Evolutionary conservation across 2,797 vertebrate species (phyloP).

Genomic region (Rhodeus uyekii): DNA sequence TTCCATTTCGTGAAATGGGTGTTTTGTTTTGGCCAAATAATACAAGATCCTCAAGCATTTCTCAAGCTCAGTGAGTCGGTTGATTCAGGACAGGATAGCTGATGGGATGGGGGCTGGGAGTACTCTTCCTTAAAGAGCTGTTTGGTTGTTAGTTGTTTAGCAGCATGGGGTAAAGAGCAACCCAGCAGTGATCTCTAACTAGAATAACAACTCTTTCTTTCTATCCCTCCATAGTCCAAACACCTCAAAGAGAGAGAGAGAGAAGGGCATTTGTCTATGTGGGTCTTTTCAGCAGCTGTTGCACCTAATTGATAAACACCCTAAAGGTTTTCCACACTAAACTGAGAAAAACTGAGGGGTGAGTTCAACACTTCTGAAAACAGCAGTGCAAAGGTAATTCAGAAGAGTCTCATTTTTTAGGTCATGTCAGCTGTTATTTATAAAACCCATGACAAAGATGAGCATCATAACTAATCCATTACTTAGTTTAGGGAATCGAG

Average conservation of each 20-base stretch:
- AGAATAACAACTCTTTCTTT: conserved; percentile 13
- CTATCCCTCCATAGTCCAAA: conserved; percentile 4
- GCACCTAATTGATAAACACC: conserved; percentile 4
- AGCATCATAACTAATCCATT: background rate
- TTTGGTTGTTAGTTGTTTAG: conserved; percentile 42
- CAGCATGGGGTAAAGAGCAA: conserved; percentile 39
- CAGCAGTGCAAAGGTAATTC: background rate
- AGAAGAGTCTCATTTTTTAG: background rate
- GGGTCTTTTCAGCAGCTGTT: conserved; percentile 25
- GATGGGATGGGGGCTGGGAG: background rate
- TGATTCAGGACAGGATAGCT: background rate
- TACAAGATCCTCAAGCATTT: background rate
- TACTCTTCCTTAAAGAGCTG: conserved; percentile 5
- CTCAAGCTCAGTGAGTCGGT: background rate
- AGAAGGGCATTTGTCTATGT: conserved; percentile 22
- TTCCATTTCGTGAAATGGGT: background rate
- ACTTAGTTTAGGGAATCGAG: background rate
- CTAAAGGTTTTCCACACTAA: conserved; percentile 28
- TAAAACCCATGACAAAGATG: background rate
- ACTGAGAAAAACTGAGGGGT: conserved; percentile 15
- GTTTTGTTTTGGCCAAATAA: background rate
- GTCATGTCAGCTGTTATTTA: background rate
- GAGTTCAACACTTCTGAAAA: background rate
- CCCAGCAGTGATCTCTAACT: conserved; percentile 31
- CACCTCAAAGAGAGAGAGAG: conserved; percentile 21